Evolutionary conservation across 2,797 vertebrate species (phyloP).

Genomic region (Cyprinodon diabolis): DNA sequence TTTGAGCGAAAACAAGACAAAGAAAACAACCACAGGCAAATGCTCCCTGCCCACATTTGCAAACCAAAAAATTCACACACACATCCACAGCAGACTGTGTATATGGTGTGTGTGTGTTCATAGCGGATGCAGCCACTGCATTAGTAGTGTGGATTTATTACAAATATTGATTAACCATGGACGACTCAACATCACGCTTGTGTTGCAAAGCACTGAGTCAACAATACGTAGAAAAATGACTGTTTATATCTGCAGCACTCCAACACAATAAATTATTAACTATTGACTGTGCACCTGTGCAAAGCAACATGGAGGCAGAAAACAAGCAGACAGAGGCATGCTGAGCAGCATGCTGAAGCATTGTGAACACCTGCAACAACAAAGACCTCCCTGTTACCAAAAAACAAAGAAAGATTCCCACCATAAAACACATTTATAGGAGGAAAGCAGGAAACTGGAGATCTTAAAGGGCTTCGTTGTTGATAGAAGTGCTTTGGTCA

Average conservation of each 20-base stretch:
- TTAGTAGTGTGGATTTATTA: constrained; percentile 81
- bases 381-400: constrained; percentile 56
- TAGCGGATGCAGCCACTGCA: constrained; percentile 56
- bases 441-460: constrained; percentile 21
- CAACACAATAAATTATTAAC: constrained; percentile 72
- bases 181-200: constrained; percentile 59
- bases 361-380: constrained; percentile 63
- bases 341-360: constrained; percentile 54
- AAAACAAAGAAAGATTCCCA: constrained; percentile 38
- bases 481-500: constrained; percentile 30
- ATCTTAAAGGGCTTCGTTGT: constrained; percentile 39
- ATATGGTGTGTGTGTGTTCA: constrained; percentile 25
- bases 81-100: constrained; percentile 17
- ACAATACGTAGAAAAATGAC: constrained; percentile 80
- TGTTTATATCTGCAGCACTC: constrained; percentile 77
- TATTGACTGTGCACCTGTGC: constrained; percentile 60
- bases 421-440: not conserved
- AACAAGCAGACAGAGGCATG: constrained; percentile 30
- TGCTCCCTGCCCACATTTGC: constrained; percentile 50
- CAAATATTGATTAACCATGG: constrained; percentile 77
- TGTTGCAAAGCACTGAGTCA: constrained; percentile 74
- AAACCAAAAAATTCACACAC: constrained; percentile 31
- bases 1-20: constrained; percentile 55
- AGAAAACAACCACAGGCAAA: constrained; percentile 62
- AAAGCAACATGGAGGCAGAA: constrained; percentile 30